Evolutionary conservation across 2,888 invertebrate genomes (phyloP).

Genomic region (Formica aserva): DNA sequence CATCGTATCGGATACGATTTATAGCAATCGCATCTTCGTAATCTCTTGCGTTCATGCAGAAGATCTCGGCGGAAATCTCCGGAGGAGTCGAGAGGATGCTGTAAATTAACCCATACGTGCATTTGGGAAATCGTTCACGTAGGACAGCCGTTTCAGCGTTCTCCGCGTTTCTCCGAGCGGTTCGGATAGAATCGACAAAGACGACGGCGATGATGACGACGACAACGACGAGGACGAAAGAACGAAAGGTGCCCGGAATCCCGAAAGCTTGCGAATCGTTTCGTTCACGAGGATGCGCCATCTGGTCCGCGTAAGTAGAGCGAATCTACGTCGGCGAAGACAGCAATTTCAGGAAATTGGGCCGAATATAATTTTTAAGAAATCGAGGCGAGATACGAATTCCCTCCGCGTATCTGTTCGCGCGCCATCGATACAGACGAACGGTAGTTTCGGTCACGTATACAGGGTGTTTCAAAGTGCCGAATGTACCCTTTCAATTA

Average conservation of each 20-base stretch:
- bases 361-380: constrained; percentile 74
- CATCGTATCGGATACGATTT: constrained; percentile 43
- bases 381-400: constrained; percentile 66
- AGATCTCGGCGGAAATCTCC: constrained; percentile 43
- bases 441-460: background rate
- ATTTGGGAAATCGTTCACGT: constrained; percentile 58
- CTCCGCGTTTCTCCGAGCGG: constrained; percentile 49
- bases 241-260: constrained; percentile 47
- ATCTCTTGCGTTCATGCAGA: constrained; percentile 43
- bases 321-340: constrained; percentile 40
- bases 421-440: constrained; percentile 61
- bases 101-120: constrained; percentile 50
- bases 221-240: constrained; percentile 16
- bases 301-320: constrained; percentile 49
- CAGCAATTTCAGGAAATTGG: constrained; percentile 71
- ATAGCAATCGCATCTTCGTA: constrained; percentile 38
- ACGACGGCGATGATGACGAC: constrained; percentile 19
- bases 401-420: constrained; percentile 61
- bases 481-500: constrained; percentile 11
- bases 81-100: constrained; percentile 27
- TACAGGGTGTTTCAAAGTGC: background rate
- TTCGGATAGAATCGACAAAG: constrained; percentile 42
- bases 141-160: constrained; percentile 33
- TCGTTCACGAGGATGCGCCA: constrained; percentile 46
- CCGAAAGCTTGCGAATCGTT: constrained; percentile 43